phyloP scores from a whole-genome alignment of 1,140 invertebrate genomes.

The Drosophila setifemur region DNA sequence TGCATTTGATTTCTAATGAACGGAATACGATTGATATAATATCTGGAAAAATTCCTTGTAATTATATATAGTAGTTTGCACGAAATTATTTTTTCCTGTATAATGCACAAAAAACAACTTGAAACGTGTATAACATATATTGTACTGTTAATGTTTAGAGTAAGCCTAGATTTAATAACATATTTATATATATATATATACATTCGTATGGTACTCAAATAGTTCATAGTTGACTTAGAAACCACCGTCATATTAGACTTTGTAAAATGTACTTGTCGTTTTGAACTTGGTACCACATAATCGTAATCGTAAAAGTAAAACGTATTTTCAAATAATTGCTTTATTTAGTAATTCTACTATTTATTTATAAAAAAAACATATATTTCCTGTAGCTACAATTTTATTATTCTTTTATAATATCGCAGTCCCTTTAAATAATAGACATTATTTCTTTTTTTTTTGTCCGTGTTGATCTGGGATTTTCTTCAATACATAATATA shows the following conservation, averaged over 20 bases:
- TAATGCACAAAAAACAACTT: slow-evolving; percentile 35
- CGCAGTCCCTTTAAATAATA: neutral
- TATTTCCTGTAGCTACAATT: too few relatives aligned
- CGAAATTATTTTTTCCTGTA: slow-evolving; percentile 57
- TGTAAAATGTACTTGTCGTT: slow-evolving; percentile 64
- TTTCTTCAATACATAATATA: too few relatives aligned
- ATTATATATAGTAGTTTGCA: slow-evolving; percentile 53
- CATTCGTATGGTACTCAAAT: slow-evolving; percentile 44
- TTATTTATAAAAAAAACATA: neutral
- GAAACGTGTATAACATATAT: slow-evolving; percentile 27
- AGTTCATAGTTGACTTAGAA: slow-evolving; percentile 75
- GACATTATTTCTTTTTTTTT: too few relatives aligned
- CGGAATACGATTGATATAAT: slow-evolving; percentile 4
- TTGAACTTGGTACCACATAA: slow-evolving; percentile 28
- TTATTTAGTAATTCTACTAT: neutral
- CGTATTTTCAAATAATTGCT: slow-evolving; percentile 33
- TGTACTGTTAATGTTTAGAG: slow-evolving; percentile 29
- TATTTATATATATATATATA: slow-evolving; percentile 21
- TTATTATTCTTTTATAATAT: neutral
- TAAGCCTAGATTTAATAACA: slow-evolving; percentile 28
- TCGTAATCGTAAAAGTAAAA: slow-evolving; percentile 19
- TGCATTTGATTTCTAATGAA: slow-evolving; percentile 46
- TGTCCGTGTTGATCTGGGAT: too few relatives aligned
- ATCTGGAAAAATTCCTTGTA: slow-evolving; percentile 26
- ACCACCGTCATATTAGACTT: slow-evolving; percentile 79